phyloP scores from a whole-genome alignment of 2,113 vertebrate species.

The Dryoscopus gambensis region DNA sequence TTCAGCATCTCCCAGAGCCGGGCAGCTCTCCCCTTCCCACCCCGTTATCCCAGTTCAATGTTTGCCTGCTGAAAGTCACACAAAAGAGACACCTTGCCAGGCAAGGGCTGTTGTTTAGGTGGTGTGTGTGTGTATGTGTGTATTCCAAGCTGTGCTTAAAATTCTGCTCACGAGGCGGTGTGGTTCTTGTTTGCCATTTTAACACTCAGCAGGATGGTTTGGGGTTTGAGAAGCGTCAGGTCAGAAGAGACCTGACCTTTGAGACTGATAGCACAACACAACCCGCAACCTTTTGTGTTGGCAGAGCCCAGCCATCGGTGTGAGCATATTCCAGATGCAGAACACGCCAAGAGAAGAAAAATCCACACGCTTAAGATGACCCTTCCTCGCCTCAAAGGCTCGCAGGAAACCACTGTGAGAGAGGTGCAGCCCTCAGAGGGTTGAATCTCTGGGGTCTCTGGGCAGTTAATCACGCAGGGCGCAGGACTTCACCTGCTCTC shows the following conservation, averaged over 20 bases:
- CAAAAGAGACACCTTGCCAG: not conserved
- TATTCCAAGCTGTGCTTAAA: not conserved
- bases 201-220: not conserved
- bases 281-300: not conserved
- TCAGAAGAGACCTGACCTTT: not conserved
- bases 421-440: not conserved
- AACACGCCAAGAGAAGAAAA: not conserved
- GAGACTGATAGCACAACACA: not conserved
- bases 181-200: not conserved
- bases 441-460: not conserved
- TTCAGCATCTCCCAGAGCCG: no score
- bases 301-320: not conserved
- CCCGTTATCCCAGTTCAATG: no score
- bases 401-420: rapidly evolving
- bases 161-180: not conserved
- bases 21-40: no score
- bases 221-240: not conserved
- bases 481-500: not conserved
- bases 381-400: not conserved
- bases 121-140: no score
- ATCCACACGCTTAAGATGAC: rapidly evolving
- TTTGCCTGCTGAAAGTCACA: not conserved
- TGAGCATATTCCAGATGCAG: not conserved
- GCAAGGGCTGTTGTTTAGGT: not conserved
- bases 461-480: not conserved